Evolutionary conservation across 1,140 invertebrate species (phyloP).

Genomic region (Chymomyza costata): DNA sequence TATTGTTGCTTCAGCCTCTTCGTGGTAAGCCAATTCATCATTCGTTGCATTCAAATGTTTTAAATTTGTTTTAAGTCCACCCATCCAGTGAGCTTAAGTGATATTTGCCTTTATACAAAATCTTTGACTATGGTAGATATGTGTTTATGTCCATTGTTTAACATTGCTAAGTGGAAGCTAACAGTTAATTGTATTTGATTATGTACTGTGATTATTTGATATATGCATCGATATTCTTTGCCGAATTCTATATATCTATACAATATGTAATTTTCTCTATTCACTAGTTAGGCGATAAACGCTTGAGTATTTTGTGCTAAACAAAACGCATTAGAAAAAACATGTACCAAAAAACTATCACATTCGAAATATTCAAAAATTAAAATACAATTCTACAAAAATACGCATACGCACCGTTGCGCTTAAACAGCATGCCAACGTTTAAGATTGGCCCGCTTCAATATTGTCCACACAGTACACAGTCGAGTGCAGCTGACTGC

Average conservation of each 20-base stretch:
- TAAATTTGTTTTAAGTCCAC: constrained; percentile 11
- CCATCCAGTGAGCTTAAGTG: constrained; percentile 20
- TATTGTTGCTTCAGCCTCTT: too few relatives aligned
- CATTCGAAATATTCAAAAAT: constrained; percentile 46
- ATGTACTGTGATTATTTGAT: constrained; percentile 48
- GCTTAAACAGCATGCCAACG: too few relatives aligned
- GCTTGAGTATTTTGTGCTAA: not conserved
- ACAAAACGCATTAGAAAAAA: constrained; percentile 17
- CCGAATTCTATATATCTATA: too few relatives aligned
- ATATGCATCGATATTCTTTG: constrained; percentile 44
- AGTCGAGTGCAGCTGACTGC: constrained; percentile 53
- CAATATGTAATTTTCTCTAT: too few relatives aligned
- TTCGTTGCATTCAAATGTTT: constrained; percentile 45
- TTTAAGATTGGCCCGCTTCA: too few relatives aligned
- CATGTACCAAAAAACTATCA: constrained; percentile 38
- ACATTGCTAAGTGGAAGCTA: constrained; percentile 61
- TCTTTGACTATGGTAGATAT: constrained; percentile 40
- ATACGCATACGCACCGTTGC: constrained; percentile 21
- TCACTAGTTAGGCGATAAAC: constrained; percentile 3
- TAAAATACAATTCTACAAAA: constrained; percentile 44
- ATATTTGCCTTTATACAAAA: too few relatives aligned
- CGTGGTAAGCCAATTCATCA: not conserved
- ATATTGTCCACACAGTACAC: constrained; percentile 53
- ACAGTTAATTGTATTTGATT: constrained; percentile 52
- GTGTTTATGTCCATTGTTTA: constrained; percentile 44